A percentile compares a stretch with the other conserved stretches of the same genome.
phyloP scores from a whole-genome alignment of 2,113 vertebrate genomes.

The Nicator chloris region DNA sequence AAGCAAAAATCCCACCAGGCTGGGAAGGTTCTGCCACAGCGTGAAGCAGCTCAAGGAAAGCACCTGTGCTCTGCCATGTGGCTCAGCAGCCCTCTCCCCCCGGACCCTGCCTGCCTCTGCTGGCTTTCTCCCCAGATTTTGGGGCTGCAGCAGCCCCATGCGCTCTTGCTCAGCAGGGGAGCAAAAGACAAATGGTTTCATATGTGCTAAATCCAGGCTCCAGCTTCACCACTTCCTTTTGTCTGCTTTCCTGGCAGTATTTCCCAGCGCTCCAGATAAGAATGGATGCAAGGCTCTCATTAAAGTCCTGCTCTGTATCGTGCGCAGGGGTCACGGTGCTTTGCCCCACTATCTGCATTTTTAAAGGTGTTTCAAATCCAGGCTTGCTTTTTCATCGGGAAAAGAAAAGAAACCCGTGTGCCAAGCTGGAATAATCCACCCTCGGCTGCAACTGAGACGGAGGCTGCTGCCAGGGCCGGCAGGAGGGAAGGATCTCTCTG shows the following conservation, averaged over 20 bases:
- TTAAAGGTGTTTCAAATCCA: constrained; percentile 7
- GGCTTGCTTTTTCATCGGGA: background rate
- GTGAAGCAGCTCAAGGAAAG: background rate
- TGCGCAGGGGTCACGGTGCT: background rate
- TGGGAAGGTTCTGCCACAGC: background rate
- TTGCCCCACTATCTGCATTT: constrained; percentile 24
- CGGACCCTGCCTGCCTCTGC: fast-evolving
- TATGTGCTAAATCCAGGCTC: background rate
- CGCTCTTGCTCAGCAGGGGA: background rate
- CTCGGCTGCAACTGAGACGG: background rate
- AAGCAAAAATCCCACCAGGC: background rate
- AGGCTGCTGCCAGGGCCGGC: background rate
- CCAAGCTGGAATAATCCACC: background rate
- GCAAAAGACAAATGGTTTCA: background rate
- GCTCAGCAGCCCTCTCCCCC: background rate
- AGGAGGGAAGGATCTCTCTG: background rate
- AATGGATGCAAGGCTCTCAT: background rate
- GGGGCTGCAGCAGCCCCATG: background rate
- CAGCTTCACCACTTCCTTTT: background rate
- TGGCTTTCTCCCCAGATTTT: background rate
- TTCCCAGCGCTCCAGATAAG: background rate
- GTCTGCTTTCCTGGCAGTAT: background rate
- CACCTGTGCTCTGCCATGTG: fast-evolving
- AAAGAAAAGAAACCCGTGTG: background rate
- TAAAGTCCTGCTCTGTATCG: background rate